Percentiles rank a stretch among this genome's conserved stretches.
phyloP scores from a whole-genome alignment of 2,113 vertebrate species.

The Pogonocichla stellata region DNA sequence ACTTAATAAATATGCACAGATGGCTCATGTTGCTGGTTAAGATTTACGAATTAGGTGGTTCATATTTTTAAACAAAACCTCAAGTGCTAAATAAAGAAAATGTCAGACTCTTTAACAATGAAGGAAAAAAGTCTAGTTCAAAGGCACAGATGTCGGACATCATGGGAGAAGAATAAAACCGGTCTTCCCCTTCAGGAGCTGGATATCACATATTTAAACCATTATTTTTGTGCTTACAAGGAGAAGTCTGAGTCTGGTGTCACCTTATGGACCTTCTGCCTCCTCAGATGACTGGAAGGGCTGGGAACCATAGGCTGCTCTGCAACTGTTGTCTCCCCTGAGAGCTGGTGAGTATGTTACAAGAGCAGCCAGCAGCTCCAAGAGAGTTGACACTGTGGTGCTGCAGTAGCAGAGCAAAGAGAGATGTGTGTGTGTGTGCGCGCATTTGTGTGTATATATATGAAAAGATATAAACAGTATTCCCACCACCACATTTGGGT shows the following conservation, averaged over 20 bases:
- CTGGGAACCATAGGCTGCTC: neutral
- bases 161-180: neutral
- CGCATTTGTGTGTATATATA: neutral
- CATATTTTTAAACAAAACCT: constrained; percentile 25
- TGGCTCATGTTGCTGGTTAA: constrained; percentile 5
- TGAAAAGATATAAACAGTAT: neutral
- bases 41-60: constrained; percentile 17
- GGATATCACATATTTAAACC: neutral
- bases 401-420: neutral
- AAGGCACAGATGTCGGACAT: constrained; percentile 3
- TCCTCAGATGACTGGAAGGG: rapidly evolving
- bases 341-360: neutral
- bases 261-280: neutral
- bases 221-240: neutral
- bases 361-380: neutral
- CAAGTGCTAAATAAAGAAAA: constrained; percentile 38
- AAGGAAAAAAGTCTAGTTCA: neutral
- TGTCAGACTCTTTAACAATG: neutral
- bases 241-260: neutral
- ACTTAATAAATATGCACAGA: constrained; percentile 1
- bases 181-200: neutral
- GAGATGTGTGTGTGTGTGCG: neutral
- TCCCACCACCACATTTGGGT: neutral
- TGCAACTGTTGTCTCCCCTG: neutral
- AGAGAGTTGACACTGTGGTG: neutral